Conservation (phyloP, 2,888 invertebrate species). For the Abrostola triplasia region DNA sequence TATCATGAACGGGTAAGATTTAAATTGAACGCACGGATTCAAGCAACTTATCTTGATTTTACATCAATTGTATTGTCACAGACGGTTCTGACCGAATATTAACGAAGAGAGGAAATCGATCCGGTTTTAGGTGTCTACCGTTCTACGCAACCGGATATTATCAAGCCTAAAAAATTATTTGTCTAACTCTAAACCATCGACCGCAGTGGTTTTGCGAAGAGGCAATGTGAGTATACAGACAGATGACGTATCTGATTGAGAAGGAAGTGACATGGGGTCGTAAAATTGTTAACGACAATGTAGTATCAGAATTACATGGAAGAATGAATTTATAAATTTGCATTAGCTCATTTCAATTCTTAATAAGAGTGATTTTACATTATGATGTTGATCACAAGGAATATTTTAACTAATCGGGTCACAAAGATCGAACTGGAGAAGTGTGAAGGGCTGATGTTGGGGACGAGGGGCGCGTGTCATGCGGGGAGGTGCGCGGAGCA, state of each 20-base stretch:
- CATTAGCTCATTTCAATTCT: background rate
- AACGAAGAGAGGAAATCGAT: constrained; percentile 61
- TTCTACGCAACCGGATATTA: constrained; percentile 47
- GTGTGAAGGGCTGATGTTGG: constrained; percentile 68
- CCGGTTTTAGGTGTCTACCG: constrained; percentile 52
- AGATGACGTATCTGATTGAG: constrained; percentile 11
- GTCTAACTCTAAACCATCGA: constrained; percentile 30
- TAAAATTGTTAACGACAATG: constrained; percentile 28
- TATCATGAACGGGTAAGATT: background rate
- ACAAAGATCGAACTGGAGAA: constrained; percentile 74
- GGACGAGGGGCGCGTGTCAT: constrained; percentile 58
- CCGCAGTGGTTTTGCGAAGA: constrained; percentile 8
- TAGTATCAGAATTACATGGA: constrained; percentile 9
- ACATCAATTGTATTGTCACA: constrained; percentile 31
- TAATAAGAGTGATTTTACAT: background rate
- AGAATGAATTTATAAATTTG: background rate
- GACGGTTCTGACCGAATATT: constrained; percentile 62
- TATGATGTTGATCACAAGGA: constrained; percentile 36
- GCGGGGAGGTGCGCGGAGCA: constrained; percentile 63
- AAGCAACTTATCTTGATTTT: background rate
- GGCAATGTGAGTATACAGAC: constrained; percentile 20
- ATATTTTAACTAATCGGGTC: constrained; percentile 77
- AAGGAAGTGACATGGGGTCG: constrained; percentile 17
- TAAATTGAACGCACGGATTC: background rate
- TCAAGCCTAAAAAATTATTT: constrained; percentile 28